These are phyloP conservation scores for Margaritifera margaritifera DNA, from an alignment of 2,888 invertebrate species.

Conservation along the genomic window DNA sequence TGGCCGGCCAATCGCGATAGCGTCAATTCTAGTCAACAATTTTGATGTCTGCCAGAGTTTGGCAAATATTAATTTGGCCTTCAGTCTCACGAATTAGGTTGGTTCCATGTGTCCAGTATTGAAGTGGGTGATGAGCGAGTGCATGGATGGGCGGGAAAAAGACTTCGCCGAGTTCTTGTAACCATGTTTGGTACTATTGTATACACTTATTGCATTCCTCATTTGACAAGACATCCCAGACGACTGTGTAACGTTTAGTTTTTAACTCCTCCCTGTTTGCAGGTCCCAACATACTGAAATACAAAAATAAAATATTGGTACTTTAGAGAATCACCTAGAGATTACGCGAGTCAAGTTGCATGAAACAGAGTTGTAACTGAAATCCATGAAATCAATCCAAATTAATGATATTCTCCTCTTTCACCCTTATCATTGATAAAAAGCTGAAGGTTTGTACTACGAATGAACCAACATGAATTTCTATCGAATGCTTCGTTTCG, in stretches of 20 bases:
- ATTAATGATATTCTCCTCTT: too few relatives aligned
- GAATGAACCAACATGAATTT: too few relatives aligned
- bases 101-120: constrained; percentile 30
- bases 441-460: too few relatives aligned
- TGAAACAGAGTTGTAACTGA: too few relatives aligned
- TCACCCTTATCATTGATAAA: too few relatives aligned
- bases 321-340: too few relatives aligned
- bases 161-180: constrained; percentile 14
- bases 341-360: too few relatives aligned
- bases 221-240: constrained; percentile 23
- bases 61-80: constrained; percentile 34
- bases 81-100: constrained; percentile 38
- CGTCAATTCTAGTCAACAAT: constrained; percentile 44
- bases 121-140: constrained; percentile 40
- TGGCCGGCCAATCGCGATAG: constrained; percentile 42
- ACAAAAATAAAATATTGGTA: too few relatives aligned
- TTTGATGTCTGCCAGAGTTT: constrained; percentile 46
- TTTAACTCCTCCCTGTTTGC: constrained; percentile 22
- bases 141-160: constrained; percentile 12
- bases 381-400: too few relatives aligned
- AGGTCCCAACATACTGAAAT: too few relatives aligned
- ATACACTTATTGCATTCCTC: constrained; percentile 28
- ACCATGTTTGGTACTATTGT: constrained; percentile 28
- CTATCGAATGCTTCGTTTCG: too few relatives aligned
- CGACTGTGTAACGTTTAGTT: constrained; percentile 35